These are phyloP conservation scores for Centropus bengalensis DNA, from an alignment of 2,113 vertebrate species.

Conservation along the genomic window DNA sequence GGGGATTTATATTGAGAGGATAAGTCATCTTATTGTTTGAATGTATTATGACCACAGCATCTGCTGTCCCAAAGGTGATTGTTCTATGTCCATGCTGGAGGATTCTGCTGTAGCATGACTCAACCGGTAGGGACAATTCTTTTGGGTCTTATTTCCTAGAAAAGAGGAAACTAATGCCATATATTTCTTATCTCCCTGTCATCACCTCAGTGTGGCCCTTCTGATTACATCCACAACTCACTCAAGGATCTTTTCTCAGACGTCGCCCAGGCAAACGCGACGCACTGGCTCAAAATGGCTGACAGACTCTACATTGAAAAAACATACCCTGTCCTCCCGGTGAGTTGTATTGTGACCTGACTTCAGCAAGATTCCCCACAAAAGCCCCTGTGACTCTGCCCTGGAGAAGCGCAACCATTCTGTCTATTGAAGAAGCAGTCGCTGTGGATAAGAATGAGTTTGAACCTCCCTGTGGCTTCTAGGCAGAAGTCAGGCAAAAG, in stretches of 20 bases:
- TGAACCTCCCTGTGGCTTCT: background rate
- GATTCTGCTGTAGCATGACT: background rate
- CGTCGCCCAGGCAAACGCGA: background rate
- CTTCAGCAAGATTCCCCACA: background rate
- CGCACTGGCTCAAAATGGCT: background rate
- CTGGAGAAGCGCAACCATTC: background rate
- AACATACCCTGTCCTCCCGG: constrained; percentile 11
- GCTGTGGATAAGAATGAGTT: background rate
- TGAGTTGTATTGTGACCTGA: background rate
- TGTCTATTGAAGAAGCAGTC: background rate
- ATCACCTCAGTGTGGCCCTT: constrained; percentile 28
- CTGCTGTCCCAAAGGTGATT: background rate
- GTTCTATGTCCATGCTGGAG: background rate
- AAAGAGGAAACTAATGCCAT: background rate
- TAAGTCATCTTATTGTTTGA: background rate
- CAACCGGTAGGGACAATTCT: background rate
- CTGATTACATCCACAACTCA: constrained; percentile 11
- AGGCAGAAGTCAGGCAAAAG: background rate
- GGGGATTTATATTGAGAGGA: background rate
- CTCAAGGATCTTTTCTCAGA: constrained; percentile 20
- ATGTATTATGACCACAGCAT: background rate
- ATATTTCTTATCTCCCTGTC: background rate
- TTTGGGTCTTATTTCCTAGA: background rate
- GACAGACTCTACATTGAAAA: constrained; percentile 41
- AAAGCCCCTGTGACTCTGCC: background rate